These are phyloP conservation scores for Flabesymbios commensalis DNA, from an alignment of 2,888 invertebrate species.

Conservation along the genomic window DNA sequence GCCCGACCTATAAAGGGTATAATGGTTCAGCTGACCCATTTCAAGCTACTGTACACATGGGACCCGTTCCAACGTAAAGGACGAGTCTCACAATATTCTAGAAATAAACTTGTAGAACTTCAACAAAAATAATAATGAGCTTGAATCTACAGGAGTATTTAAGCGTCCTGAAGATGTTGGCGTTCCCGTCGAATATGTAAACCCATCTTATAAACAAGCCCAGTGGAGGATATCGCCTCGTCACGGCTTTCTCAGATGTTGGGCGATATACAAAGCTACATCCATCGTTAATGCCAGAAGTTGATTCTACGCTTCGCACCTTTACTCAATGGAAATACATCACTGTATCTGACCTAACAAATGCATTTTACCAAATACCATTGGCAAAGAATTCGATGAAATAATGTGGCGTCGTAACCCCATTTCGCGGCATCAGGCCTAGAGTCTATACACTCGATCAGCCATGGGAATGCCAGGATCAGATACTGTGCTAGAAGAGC, in stretches of 20 bases:
- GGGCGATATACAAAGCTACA: too few relatives aligned
- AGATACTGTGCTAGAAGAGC: constrained; percentile 27
- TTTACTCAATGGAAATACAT: neutral
- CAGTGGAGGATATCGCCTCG: too few relatives aligned
- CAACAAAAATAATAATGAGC: constrained; percentile 16
- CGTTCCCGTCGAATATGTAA: constrained; percentile 10
- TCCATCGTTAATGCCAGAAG: too few relatives aligned
- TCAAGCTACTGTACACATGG: constrained; percentile 6
- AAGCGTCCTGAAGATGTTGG: constrained; percentile 9
- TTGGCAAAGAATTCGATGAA: constrained; percentile 9
- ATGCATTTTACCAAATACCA: constrained; percentile 1
- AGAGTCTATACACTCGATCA: constrained; percentile 19
- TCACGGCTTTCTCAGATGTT: too few relatives aligned
- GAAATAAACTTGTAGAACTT: constrained; percentile 13
- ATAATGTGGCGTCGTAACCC: constrained; percentile 12
- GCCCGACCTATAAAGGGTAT: neutral
- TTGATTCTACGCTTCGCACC: neutral
- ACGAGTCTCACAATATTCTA: constrained; percentile 16
- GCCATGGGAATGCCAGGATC: constrained; percentile 35
- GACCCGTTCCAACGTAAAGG: constrained; percentile 22
- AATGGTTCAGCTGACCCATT: neutral
- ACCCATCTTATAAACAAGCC: too few relatives aligned
- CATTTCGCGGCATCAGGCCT: constrained; percentile 18
- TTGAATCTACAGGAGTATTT: constrained; percentile 10
- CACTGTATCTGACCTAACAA: neutral